These are phyloP conservation scores for Drosophila subpulchrella DNA, from an alignment of 1,140 invertebrate species.

Conservation along the genomic window DNA sequence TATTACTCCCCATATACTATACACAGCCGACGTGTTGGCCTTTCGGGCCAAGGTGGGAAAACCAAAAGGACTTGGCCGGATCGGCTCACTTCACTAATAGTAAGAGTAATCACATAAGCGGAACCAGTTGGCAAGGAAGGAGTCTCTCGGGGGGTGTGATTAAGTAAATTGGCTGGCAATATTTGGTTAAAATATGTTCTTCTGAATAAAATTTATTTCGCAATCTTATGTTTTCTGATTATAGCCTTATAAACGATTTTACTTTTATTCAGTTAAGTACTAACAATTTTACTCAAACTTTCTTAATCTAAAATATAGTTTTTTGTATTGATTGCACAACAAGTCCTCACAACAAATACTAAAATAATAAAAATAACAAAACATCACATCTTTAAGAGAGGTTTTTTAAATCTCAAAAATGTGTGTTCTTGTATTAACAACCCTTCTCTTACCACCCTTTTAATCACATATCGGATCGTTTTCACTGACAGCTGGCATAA, in stretches of 20 bases:
- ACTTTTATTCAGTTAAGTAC: no score
- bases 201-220: no score
- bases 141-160: conserved; percentile 15
- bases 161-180: conserved; percentile 28
- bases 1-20: conserved; percentile 49
- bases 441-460: background rate
- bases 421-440: no score
- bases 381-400: no score
- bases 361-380: no score
- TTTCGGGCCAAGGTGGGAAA: conserved; percentile 8
- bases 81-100: conserved; percentile 51
- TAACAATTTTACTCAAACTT: no score
- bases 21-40: conserved; percentile 42
- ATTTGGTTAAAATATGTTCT: background rate
- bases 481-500: background rate
- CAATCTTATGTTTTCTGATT: no score
- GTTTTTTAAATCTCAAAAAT: no score
- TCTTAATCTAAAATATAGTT: no score
- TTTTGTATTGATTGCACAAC: no score
- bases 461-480: background rate
- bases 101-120: conserved; percentile 55
- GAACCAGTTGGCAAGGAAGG: background rate
- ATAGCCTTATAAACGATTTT: no score
- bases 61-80: background rate
- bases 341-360: no score